Conservation (phyloP, 2,797 vertebrate genomes). For the Sebastes baramenuke region DNA sequence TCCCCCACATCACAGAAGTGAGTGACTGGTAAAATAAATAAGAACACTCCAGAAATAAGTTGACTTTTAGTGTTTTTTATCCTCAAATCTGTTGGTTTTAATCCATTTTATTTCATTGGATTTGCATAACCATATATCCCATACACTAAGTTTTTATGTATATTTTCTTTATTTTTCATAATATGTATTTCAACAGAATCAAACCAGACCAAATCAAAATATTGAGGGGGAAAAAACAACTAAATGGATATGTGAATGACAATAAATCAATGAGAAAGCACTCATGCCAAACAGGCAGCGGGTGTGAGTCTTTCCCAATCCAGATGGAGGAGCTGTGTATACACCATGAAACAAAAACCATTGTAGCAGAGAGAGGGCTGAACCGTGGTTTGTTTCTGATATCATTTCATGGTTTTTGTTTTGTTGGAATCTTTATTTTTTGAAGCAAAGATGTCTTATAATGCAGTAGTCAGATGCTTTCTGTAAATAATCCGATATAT, state of each 20-base stretch:
- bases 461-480: not conserved
- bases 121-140: not conserved
- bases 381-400: not conserved
- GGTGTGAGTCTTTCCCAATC: constrained; percentile 50
- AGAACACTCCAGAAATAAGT: not conserved
- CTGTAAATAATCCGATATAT: not conserved
- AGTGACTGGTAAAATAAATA: not conserved
- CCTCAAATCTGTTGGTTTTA: not conserved
- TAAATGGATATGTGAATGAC: not conserved
- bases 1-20: not conserved
- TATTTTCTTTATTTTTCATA: not conserved
- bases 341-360: constrained; percentile 46
- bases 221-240: not conserved
- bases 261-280: not conserved
- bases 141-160: not conserved
- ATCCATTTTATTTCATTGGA: not conserved
- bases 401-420: not conserved
- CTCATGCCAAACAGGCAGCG: too few species aligned
- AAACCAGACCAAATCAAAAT: not conserved
- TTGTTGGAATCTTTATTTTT: not conserved
- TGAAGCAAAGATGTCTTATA: not conserved
- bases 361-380: constrained; percentile 6
- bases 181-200: not conserved
- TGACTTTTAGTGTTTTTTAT: not conserved
- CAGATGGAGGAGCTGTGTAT: constrained; percentile 82